These are phyloP conservation scores for Todiramphus chloris DNA, from an alignment of 2,113 vertebrate species.

Conservation along the genomic window DNA sequence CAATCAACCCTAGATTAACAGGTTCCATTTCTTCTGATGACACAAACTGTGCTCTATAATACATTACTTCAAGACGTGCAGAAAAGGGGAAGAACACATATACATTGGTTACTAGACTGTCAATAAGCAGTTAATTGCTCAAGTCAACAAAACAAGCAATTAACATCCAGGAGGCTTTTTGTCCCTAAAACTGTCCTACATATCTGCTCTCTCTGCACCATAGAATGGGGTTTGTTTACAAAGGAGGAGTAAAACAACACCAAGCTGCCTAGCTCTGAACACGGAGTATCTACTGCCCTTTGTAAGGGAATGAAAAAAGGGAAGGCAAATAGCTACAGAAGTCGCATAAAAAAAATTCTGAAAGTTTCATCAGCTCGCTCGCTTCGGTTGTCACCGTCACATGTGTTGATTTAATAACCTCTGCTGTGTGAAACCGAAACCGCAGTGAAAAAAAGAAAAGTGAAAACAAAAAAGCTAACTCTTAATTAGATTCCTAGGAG, in stretches of 20 bases:
- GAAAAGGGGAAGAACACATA: background rate
- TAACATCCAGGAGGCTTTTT: background rate
- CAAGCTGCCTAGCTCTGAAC: background rate
- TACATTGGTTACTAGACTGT: accelerated
- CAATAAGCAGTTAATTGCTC: background rate
- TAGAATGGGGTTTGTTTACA: background rate
- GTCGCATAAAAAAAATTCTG: background rate
- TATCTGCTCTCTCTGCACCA: background rate
- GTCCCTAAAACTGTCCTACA: background rate
- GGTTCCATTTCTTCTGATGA: background rate
- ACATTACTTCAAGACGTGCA: background rate
- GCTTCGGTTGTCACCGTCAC: background rate
- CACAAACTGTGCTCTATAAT: background rate
- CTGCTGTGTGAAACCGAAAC: accelerated
- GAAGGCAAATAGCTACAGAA: background rate
- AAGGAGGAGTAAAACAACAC: background rate
- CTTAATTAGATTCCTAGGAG: background rate
- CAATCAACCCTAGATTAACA: background rate
- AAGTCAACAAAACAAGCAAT: background rate
- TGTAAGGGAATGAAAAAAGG: background rate
- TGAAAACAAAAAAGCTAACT: background rate
- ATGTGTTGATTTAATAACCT: background rate
- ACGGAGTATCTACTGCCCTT: background rate
- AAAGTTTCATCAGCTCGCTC: background rate
- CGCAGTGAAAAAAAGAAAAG: background rate